Percentiles rank a stretch among this genome's conserved stretches.
phyloP scores from a whole-genome alignment of 2,113 vertebrate species.

The Mugil cephalus region DNA sequence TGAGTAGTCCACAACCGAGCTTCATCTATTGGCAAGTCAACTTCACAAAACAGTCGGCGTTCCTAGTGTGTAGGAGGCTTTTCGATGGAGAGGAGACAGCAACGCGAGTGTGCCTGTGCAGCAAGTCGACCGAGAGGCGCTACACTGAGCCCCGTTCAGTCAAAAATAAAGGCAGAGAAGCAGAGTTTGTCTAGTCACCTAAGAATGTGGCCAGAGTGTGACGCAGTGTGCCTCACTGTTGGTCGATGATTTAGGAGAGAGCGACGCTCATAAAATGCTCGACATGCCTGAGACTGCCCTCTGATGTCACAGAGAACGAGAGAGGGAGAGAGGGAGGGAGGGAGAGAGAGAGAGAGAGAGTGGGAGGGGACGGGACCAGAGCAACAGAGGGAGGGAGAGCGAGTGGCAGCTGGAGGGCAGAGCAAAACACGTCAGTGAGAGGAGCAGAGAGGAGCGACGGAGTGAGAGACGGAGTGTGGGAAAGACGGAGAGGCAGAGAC shows the following conservation, averaged over 20 bases:
- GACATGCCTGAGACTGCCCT: constrained; percentile 84
- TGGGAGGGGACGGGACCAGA: constrained; percentile 61
- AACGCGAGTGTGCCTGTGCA: constrained; percentile 6
- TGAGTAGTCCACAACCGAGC: constrained; percentile 10
- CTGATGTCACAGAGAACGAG: constrained; percentile 79
- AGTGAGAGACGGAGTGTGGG: constrained; percentile 60
- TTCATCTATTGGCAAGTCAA: constrained; percentile 28
- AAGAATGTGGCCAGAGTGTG: constrained; percentile 37
- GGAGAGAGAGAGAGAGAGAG: constrained; percentile 65
- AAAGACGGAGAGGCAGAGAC: constrained; percentile 40
- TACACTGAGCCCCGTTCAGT: constrained; percentile 5
- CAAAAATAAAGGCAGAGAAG: constrained; percentile 15
- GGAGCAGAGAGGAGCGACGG: constrained; percentile 53
- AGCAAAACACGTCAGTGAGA: constrained; percentile 56
- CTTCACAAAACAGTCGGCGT: constrained; percentile 30
- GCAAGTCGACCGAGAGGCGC: constrained; percentile 24
- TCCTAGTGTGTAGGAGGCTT: constrained; percentile 61
- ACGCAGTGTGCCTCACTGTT: constrained; percentile 24
- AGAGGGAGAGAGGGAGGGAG: constrained; percentile 35
- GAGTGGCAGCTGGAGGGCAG: constrained; percentile 74
- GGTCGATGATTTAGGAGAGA: constrained; percentile 41
- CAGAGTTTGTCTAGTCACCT: constrained; percentile 8
- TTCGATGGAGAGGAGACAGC: constrained; percentile 18
- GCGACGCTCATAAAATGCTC: constrained; percentile 80
- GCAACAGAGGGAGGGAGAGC: constrained; percentile 71